Conservation (phyloP, 2,113 vertebrate species). For the human (Homo sapiens) region GRCh38 chr12:42336501-42337000, state of each 20-base stretch:
- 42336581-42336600: neutral
- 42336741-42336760: neutral
- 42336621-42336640: neutral
- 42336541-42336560: neutral
- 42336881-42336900: neutral
- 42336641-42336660: neutral
- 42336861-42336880: neutral
- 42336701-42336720: neutral
- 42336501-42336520: neutral
- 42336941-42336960: neutral
- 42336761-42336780: neutral
- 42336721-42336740: neutral
- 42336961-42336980: neutral
- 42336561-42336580: neutral
- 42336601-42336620: neutral
- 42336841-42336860: neutral
- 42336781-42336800: neutral
- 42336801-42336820: neutral
- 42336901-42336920: neutral
- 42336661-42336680: neutral
- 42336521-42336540: neutral
- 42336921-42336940: neutral
- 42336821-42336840: neutral
- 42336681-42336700: neutral
- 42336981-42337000: conserved; percentile 27